These are phyloP conservation scores for Antheraea assamensis DNA, from an alignment of 2,888 invertebrate genomes.

Conservation along the genomic window DNA sequence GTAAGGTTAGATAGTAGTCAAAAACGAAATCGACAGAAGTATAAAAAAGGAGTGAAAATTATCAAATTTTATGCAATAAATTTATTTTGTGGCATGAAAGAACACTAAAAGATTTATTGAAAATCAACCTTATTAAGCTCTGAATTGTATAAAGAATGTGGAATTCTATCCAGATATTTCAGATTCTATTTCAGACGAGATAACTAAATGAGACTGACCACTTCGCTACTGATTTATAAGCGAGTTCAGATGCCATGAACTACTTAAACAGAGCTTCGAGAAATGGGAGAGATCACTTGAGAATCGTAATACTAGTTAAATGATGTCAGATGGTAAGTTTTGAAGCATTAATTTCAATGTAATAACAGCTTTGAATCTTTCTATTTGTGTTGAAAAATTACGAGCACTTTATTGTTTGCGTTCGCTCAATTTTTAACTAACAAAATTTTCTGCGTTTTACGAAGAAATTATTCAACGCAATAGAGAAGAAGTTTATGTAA, in stretches of 20 bases:
- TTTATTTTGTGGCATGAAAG: not conserved
- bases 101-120: not conserved
- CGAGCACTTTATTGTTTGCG: no score
- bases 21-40: no score
- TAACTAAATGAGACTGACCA: not conserved
- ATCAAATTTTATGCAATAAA: not conserved
- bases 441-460: not conserved
- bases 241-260: not conserved
- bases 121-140: not conserved
- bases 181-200: not conserved
- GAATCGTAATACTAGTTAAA: not conserved
- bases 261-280: not conserved
- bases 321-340: not conserved
- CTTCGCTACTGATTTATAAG: not conserved
- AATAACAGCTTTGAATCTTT: not conserved
- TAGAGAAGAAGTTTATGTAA: not conserved
- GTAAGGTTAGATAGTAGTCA: no score
- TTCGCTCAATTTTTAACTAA: no score
- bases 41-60: no score
- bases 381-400: not conserved
- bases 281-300: not conserved
- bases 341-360: not conserved
- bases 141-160: not conserved
- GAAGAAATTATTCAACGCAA: not conserved
- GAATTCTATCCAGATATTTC: not conserved